Evolutionary conservation across 2,113 vertebrate species (phyloP), one percentile per base, ranked within the genome.

Genomic region (Salvator merianae): DNA sequence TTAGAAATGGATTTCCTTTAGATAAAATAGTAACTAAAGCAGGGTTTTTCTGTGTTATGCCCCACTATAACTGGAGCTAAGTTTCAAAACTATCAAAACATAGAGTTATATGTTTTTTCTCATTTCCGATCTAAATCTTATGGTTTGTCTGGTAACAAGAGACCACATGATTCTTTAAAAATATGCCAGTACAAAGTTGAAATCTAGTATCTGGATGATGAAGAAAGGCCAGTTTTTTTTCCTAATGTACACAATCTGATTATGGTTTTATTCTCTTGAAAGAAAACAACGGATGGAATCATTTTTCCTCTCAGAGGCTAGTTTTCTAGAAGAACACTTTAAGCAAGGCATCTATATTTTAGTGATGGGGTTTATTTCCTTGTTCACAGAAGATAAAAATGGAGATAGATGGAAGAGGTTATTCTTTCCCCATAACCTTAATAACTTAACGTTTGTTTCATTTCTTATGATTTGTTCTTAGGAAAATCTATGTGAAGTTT

Each of bases 1-100:
- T 85, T 73, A 53, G 36, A 79, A 84, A 79, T 65, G 69, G 77
- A 79, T 85, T 85, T 85, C 14, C 55, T 65, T 65, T 30, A 50
- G 70, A 85, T 79, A 73, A 73, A 73, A 73, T 26, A 65, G n/a
- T 79, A 55, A 50, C 53, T 65, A 40, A 79, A 84, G 24, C 18
- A 13, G 16, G 53, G 63, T 84, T 79, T 79, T 47, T 26, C 55
- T 65, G 68, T 36, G 76, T 65, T 53, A 38, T 38, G 77, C 63
- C 34, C 28, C 5, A 47, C 38, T 43, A 62, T 65, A 85, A 50
- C 14, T 79, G 38, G 47, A 26, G n/a, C 38, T 79, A 73, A 34
- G 30, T 65, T 79, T 30, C 22, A 14, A 47, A 73, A 79, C 8
- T 66, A 76, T 66, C 71, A 47, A 83, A 74, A 82, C 10, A 69